Evolutionary conservation across 2,113 vertebrate genomes (phyloP).

Genomic region (Amblyopsis rosae): DNA sequence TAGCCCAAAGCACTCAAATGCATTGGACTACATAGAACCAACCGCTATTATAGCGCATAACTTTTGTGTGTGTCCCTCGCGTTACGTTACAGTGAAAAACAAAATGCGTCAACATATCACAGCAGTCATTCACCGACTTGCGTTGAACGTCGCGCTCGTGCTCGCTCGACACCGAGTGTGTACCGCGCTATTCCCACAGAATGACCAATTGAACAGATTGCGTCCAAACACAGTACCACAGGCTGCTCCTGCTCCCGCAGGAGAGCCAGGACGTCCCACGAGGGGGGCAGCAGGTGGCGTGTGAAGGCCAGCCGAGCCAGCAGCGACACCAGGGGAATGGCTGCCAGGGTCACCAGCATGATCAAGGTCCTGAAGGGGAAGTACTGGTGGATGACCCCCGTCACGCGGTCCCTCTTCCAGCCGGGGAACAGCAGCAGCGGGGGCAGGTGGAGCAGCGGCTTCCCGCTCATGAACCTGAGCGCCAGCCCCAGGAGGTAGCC

Average conservation of each 20-base stretch:
- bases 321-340: neutral
- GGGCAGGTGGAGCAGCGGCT: slow-evolving; percentile 1
- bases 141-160: too few relatives aligned
- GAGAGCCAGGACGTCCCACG: slow-evolving; percentile 4
- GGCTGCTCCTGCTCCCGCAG: neutral
- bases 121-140: too few relatives aligned
- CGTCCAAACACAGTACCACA: neutral
- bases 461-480: slow-evolving; percentile 1
- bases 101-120: too few relatives aligned
- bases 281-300: neutral
- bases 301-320: slow-evolving; percentile 2
- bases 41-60: too few relatives aligned
- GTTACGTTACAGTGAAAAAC: too few relatives aligned
- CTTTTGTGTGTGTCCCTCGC: too few relatives aligned
- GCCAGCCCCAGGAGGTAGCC: slow-evolving; percentile 21
- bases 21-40: too few relatives aligned
- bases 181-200: too few relatives aligned
- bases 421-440: slow-evolving; percentile 6
- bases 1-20: too few relatives aligned
- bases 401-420: neutral
- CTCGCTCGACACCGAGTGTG: too few relatives aligned
- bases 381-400: slow-evolving; percentile 4
- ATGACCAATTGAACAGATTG: too few relatives aligned
- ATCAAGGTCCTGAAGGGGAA: slow-evolving; percentile 10
- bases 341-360: neutral